These are phyloP conservation scores for Deroplatys truncata DNA, from an alignment of 2,888 invertebrate genomes.

Conservation along the genomic window DNA sequence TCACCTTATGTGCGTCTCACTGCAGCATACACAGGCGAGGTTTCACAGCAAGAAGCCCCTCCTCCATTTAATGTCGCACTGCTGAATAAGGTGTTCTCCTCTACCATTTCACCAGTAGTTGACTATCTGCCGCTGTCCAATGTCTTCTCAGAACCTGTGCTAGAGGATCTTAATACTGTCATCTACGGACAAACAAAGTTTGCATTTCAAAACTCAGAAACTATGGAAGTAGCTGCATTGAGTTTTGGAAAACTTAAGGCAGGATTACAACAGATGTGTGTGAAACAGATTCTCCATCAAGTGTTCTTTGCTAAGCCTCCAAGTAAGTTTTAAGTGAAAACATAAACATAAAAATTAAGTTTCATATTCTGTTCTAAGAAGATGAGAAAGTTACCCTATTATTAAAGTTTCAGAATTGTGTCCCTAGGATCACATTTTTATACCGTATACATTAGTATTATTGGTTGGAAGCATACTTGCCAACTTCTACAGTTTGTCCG, in stretches of 20 bases:
- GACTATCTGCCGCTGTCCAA: slow-evolving; percentile 9
- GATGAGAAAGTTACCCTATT: too few species aligned
- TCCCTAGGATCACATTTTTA: too few species aligned
- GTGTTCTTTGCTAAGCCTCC: slow-evolving; percentile 17
- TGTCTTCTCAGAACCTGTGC: background rate
- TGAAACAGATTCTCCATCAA: slow-evolving; percentile 27
- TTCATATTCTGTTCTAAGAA: too few species aligned
- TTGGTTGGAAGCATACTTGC: too few species aligned
- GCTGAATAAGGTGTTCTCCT: slow-evolving; percentile 26
- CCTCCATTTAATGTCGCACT: slow-evolving; percentile 22
- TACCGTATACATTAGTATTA: too few species aligned
- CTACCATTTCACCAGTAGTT: slow-evolving; percentile 28
- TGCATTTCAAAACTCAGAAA: background rate
- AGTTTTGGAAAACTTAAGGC: slow-evolving; percentile 31
- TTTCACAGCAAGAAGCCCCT: background rate
- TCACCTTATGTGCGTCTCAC: slow-evolving; percentile 24
- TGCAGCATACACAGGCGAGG: background rate
- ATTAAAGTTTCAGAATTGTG: too few species aligned
- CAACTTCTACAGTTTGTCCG: too few species aligned
- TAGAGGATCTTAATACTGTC: background rate
- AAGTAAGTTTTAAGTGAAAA: background rate
- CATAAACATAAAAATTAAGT: too few species aligned
- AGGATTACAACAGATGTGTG: slow-evolving; percentile 31
- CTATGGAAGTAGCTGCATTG: slow-evolving; percentile 22
- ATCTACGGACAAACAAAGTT: background rate